Percentiles rank a stretch among this genome's conserved stretches.
These are phyloP conservation scores for Amniataba percoides DNA, from an alignment of 2,797 vertebrate genomes.

Conservation along the genomic window DNA sequence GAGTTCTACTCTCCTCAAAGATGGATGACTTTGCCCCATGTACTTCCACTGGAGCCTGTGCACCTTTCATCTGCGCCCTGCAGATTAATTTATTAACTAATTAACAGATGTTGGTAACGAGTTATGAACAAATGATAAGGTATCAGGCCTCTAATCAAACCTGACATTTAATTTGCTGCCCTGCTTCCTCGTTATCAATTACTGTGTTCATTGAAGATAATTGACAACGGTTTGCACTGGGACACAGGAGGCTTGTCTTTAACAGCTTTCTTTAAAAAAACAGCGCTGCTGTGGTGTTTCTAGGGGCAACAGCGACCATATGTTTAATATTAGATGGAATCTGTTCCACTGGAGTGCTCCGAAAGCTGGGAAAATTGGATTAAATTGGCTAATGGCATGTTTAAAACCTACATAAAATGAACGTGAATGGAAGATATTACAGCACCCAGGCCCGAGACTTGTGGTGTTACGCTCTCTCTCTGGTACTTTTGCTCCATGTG, in stretches of 20 bases:
- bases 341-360: slow-evolving; percentile 88
- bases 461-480: slow-evolving; percentile 76
- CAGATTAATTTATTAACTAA: slow-evolving; percentile 83
- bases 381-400: slow-evolving; percentile 91
- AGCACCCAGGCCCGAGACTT: slow-evolving; percentile 67
- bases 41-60: slow-evolving; percentile 63
- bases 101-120: slow-evolving; percentile 89
- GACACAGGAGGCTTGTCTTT: slow-evolving; percentile 79
- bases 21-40: slow-evolving; percentile 79
- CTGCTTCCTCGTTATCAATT: slow-evolving; percentile 86
- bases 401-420: slow-evolving; percentile 90
- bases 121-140: slow-evolving; percentile 89
- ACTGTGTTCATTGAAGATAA: slow-evolving; percentile 81
- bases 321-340: slow-evolving; percentile 91
- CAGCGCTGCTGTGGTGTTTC: slow-evolving; percentile 74
- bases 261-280: slow-evolving; percentile 74
- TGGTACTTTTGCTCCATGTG: slow-evolving; percentile 75
- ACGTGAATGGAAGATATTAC: slow-evolving; percentile 89
- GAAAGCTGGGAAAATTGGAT: slow-evolving; percentile 89
- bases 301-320: slow-evolving; percentile 84
- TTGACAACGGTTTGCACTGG: slow-evolving; percentile 78
- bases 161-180: slow-evolving; percentile 89
- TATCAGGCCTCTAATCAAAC: slow-evolving; percentile 87
- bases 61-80: slow-evolving; percentile 77
- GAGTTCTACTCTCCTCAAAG: slow-evolving; percentile 80